These are phyloP conservation scores for Calliopum simillimum DNA, from an alignment of 2,888 invertebrate species.

Conservation along the genomic window DNA sequence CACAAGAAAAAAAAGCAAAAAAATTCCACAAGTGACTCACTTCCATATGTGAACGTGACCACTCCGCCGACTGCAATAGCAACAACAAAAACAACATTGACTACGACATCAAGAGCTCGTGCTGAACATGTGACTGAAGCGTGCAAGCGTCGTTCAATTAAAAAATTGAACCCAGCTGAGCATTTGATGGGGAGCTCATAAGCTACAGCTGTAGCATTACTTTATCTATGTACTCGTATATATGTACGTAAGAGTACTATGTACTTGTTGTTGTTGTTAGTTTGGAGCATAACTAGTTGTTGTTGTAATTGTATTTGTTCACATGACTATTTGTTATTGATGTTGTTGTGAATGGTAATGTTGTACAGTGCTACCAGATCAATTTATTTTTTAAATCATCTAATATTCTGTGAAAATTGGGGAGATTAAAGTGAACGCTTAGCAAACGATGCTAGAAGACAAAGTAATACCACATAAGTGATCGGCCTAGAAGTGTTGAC, in stretches of 20 bases:
- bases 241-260: too few relatives aligned
- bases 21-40: constrained; percentile 4
- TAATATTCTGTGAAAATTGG: too few relatives aligned
- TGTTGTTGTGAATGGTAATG: too few relatives aligned
- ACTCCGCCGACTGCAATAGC: too few relatives aligned
- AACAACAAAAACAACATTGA: too few relatives aligned
- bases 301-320: constrained; percentile 1
- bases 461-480: too few relatives aligned
- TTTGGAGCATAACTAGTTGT: neutral
- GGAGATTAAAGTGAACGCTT: too few relatives aligned
- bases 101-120: constrained; percentile 16
- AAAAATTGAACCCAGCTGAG: constrained; percentile 7
- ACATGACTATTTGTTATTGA: neutral
- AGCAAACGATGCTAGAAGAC: too few relatives aligned
- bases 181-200: constrained; percentile 22
- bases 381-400: too few relatives aligned
- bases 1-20: neutral
- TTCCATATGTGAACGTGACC: neutral
- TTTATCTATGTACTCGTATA: too few relatives aligned
- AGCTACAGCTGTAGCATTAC: neutral
- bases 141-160: constrained; percentile 30
- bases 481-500: too few relatives aligned
- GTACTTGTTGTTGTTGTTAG: neutral
- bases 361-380: too few relatives aligned
- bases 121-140: constrained; percentile 38